Conservation (phyloP, 2,797 vertebrate species). For the Gobio occitaniae region DNA sequence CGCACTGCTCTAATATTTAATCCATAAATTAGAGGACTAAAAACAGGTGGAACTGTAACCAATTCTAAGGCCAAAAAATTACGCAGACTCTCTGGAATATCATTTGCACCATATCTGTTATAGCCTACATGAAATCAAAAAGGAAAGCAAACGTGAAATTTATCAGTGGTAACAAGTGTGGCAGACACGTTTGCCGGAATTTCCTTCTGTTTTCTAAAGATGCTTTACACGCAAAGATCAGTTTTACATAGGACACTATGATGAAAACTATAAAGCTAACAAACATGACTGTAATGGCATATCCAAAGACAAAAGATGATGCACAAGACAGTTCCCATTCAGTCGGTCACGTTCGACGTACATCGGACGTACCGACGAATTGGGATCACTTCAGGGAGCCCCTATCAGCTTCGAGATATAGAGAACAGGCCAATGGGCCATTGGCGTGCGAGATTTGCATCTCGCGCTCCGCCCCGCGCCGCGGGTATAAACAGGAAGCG, state of each 20-base stretch:
- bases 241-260: slow-evolving; percentile 44
- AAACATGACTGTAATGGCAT: neutral
- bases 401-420: too few species aligned
- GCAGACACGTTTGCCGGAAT: slow-evolving; percentile 54
- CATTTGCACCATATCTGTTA: slow-evolving; percentile 41
- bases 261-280: slow-evolving; percentile 1
- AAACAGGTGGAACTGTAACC: slow-evolving; percentile 43
- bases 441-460: too few species aligned
- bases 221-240: slow-evolving; percentile 43
- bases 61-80: slow-evolving; percentile 48
- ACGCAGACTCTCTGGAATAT: slow-evolving; percentile 40
- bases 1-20: slow-evolving; percentile 35
- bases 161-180: slow-evolving; percentile 46
- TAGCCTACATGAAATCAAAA: slow-evolving; percentile 47
- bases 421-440: too few species aligned
- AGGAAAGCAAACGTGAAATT: slow-evolving; percentile 39
- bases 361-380: too few species aligned
- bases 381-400: too few species aligned
- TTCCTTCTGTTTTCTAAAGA: slow-evolving; percentile 52
- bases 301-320: slow-evolving; percentile 26
- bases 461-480: too few species aligned
- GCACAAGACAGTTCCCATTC: slow-evolving; percentile 10
- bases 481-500: too few species aligned
- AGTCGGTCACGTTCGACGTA: too few species aligned
- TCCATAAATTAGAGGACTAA: slow-evolving; percentile 42